These are phyloP conservation scores for Gobiocypris rarus DNA, from an alignment of 2,113 vertebrate species.

Conservation along the genomic window DNA sequence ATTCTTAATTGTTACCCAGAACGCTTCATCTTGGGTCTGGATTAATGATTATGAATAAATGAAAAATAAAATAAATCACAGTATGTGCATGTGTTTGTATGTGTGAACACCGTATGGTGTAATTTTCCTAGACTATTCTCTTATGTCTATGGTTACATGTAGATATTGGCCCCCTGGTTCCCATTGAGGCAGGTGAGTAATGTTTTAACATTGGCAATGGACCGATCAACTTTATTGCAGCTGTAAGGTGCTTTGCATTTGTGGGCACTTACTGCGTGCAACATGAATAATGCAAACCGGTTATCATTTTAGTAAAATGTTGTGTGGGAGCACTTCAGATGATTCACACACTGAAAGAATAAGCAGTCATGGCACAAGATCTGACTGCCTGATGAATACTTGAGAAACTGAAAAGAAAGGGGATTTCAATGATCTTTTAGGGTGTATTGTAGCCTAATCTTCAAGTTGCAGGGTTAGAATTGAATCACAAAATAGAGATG, in stretches of 20 bases:
- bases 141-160: not conserved
- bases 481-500: not conserved
- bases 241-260: constrained; percentile 26
- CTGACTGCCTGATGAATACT: constrained; percentile 8
- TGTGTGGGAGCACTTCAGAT: constrained; percentile 28
- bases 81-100: not conserved
- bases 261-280: constrained; percentile 38
- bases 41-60: constrained; percentile 1
- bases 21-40: not conserved
- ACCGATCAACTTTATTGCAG: constrained; percentile 40
- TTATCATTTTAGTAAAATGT: constrained; percentile 37
- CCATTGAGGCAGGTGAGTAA: constrained; percentile 45
- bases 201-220: constrained; percentile 30
- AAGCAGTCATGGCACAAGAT: constrained; percentile 22
- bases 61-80: not conserved
- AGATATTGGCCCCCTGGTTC: constrained; percentile 30
- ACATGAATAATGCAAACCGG: constrained; percentile 52
- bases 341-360: not conserved
- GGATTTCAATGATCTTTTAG: not conserved
- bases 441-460: not conserved
- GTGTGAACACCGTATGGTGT: not conserved
- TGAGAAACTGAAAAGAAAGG: constrained; percentile 2
- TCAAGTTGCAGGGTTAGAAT: not conserved
- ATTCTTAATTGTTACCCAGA: not conserved
- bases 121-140: constrained; percentile 8